Evolutionary conservation across 2,888 invertebrate genomes (phyloP).

Genomic region (Blastobasis adustella): DNA sequence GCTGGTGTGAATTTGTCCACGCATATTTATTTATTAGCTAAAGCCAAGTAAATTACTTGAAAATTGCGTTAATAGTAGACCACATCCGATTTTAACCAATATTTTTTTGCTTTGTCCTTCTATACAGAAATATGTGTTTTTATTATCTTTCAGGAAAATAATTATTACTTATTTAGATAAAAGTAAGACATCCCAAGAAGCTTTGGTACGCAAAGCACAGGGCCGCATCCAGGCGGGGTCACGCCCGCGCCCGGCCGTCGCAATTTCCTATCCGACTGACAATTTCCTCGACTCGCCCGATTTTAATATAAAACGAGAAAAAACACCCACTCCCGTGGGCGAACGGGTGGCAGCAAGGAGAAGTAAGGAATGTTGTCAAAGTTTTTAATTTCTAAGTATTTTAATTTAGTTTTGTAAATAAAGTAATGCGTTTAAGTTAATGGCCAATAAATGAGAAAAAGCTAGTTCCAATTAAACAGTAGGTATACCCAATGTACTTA

Average conservation of each 20-base stretch:
- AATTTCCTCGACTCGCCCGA: conserved; percentile 68
- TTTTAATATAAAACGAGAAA: conserved; percentile 74
- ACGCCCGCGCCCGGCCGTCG: conserved; percentile 30
- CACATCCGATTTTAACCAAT: too few relatives aligned
- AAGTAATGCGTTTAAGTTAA: neutral
- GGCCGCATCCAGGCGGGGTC: neutral
- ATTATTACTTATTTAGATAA: too few relatives aligned
- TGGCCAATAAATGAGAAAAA: neutral
- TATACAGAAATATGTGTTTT: too few relatives aligned
- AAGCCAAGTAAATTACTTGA: too few relatives aligned
- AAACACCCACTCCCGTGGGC: conserved; percentile 45
- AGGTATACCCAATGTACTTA: too few relatives aligned
- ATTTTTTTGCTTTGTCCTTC: too few relatives aligned
- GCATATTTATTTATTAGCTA: too few relatives aligned
- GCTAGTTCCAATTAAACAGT: neutral
- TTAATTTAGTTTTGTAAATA: neutral
- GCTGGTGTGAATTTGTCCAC: too few relatives aligned
- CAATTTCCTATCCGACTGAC: conserved; percentile 72
- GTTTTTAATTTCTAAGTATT: neutral
- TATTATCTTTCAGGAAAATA: too few relatives aligned
- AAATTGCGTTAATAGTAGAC: too few relatives aligned
- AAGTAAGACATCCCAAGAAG: too few relatives aligned
- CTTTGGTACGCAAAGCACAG: too few relatives aligned
- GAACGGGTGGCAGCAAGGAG: conserved; percentile 9
- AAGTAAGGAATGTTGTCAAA: neutral